Base-by-base conservation (phyloP, 2,797 vertebrate species). In the Anabacerthia variegaticeps region DNA sequence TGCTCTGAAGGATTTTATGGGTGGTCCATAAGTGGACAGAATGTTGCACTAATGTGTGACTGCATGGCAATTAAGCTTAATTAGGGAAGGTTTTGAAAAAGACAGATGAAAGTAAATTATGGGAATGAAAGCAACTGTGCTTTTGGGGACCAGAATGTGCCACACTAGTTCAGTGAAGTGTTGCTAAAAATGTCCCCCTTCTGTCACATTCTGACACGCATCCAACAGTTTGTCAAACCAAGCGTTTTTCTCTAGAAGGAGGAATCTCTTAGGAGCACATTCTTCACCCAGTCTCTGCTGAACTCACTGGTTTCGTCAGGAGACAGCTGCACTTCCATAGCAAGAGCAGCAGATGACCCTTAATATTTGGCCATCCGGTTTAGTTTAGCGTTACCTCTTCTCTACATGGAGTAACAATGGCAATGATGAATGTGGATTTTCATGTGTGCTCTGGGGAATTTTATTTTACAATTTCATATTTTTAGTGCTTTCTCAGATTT, bases 81-180 rank as follows among this genome's bases (percentile, higher is more conserved):
- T 94, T 91, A 94, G 75, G 72, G 69, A 74, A 89, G 72, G 85
- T 89, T 87, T 91, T 88, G 82, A 85, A 91, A 92, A 94, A 96
- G 72, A 68, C 61, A 41, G 82, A 89, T 88, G 76, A 94, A 91
- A 93, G 58, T 95, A 81, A 88, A 89, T 91, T 75, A 91, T 84
- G 62, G 79, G 76, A 91, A 92, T 78, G 87, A 89, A 95, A 72
- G 62, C 81, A 75, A 93, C 78, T 72, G 94, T 0, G 18, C 85
- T 95, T 88, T 94, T 73, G 66, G 67, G 69, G 76, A 92, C 58
- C 67, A 55, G 43, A 32, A 24, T 95, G 32, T 62, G 43, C 51
- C 44, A 8, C 19, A 6, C 28, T 51, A 44, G 39, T 59, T 81
- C 85, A 95, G 32, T 3, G 6, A 85, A 85, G 21, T 79, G 46